Evolutionary conservation across 2,113 vertebrate species (phyloP), one percentile per base, ranked within the genome.

Genomic region (Pseudopodoces humilis): DNA sequence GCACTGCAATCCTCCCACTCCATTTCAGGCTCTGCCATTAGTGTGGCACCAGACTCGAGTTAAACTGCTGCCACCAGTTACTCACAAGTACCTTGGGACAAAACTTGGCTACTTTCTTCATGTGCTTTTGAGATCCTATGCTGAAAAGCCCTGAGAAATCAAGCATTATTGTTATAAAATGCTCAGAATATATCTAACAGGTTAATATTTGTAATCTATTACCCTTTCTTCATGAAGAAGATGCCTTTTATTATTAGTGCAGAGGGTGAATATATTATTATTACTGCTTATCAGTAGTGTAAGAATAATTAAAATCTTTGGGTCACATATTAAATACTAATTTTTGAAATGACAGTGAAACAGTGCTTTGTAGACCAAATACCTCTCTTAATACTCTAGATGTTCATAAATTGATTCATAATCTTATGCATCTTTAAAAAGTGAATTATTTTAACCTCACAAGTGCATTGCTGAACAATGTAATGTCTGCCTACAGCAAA

Each of bases 11-110:
- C 30, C 39, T 77, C 55, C 46, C 47, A 70, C 23, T 83, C n/a
- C 14, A 24, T 69, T 92, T 80, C 85, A 80, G 79, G 33, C 63
- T 93, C 67, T 90, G 79, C 37, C 50, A 59, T 50, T 72, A 83
- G 27, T 0, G 0, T 43, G 39, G 59, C 46, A 39, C 25, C 7
- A 11, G 58, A 30, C 1, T 1, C 16, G n/a, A 82, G 31, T 35
- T 41, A 39, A 72, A 16, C 69, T 88, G 65, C 71, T 93, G 82
- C 49, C 60, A 31, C 44, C 72, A 83, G n/a, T 72, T 60, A 56
- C 49, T 87, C 67, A 15, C 8, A 25, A n/a, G 22, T 30, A 87
- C 23, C 25, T 39, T 33, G 55, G 68, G 30, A 83, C 8, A 27
- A 31, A 90, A 79, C 20, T 47, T 75, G n/a, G 30, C 37, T 65